Percentiles rank a stretch among this genome's conserved stretches.
Evolutionary conservation across 2,888 invertebrate genomes (phyloP).

Genomic region (Argyresthia albistria): DNA sequence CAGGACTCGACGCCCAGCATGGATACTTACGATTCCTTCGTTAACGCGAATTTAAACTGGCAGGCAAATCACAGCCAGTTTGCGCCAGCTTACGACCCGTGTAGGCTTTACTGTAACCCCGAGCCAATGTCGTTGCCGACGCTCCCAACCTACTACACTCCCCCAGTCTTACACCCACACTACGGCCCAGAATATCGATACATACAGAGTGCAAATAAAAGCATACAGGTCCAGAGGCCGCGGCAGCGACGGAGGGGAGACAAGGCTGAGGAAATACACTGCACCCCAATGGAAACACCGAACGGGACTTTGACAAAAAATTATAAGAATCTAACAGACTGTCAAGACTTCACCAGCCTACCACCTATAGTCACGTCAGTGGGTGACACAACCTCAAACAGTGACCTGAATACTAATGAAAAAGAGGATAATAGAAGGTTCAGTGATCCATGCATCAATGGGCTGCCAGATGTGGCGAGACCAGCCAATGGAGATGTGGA

Average conservation of each 20-base stretch:
- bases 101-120: constrained; percentile 63
- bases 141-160: constrained; percentile 69
- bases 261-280: constrained; percentile 40
- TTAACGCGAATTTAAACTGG: constrained; percentile 40
- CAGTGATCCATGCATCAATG: constrained; percentile 78
- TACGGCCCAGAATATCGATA: constrained; percentile 49
- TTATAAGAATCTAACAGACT: constrained; percentile 52
- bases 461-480: constrained; percentile 47
- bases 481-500: constrained; percentile 64
- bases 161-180: constrained; percentile 30
- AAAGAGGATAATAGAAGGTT: constrained; percentile 73
- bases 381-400: constrained; percentile 57
- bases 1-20: constrained; percentile 49
- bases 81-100: constrained; percentile 54
- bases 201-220: constrained; percentile 41
- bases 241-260: constrained; percentile 34
- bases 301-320: constrained; percentile 26
- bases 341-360: constrained; percentile 76
- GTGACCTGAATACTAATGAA: constrained; percentile 60
- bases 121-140: constrained; percentile 78
- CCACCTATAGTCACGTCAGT: constrained; percentile 78
- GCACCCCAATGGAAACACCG: constrained; percentile 28
- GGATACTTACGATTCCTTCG: constrained; percentile 47
- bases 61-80: constrained; percentile 42
- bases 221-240: constrained; percentile 45